These are phyloP conservation scores for Magallana nippona DNA, from an alignment of 2,888 invertebrate species.

Conservation along the genomic window DNA sequence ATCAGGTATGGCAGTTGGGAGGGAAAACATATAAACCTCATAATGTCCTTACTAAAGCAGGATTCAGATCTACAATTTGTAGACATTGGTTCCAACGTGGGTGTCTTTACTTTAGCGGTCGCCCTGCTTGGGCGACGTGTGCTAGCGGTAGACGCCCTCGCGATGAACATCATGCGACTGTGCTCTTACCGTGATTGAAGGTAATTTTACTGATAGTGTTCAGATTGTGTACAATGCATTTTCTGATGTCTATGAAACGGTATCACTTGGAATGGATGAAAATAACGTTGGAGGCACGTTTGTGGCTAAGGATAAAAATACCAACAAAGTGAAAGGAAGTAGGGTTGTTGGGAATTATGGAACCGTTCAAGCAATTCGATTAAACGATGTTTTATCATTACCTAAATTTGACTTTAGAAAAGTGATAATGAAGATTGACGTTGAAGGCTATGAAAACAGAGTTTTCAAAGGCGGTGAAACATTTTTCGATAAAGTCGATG, in stretches of 20 bases:
- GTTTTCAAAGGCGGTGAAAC: constrained; percentile 34
- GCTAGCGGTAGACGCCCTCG: constrained; percentile 25
- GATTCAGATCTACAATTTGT: constrained; percentile 12
- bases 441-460: constrained; percentile 31
- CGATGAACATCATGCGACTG: constrained; percentile 1
- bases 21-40: neutral
- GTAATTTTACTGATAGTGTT: constrained; percentile 7
- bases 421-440: constrained; percentile 38
- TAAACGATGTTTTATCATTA: constrained; percentile 18
- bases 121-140: constrained; percentile 26
- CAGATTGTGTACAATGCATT: constrained; percentile 36
- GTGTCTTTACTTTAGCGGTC: constrained; percentile 15
- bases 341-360: neutral
- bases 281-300: constrained; percentile 38
- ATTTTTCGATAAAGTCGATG: constrained; percentile 29
- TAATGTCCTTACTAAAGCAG: neutral
- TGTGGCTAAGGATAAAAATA: constrained; percentile 25
- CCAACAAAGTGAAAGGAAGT: neutral
- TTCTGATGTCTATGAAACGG: constrained; percentile 13
- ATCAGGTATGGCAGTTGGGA: constrained; percentile 15
- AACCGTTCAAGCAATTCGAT: neutral
- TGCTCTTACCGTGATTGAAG: constrained; percentile 24
- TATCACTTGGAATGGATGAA: constrained; percentile 19
- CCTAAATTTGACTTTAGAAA: neutral
- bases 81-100: constrained; percentile 41